Evolutionary conservation across 2,888 invertebrate genomes (phyloP), one percentile per base, ranked within the genome.

Genomic region (Acanthosepion esculentum): DNA sequence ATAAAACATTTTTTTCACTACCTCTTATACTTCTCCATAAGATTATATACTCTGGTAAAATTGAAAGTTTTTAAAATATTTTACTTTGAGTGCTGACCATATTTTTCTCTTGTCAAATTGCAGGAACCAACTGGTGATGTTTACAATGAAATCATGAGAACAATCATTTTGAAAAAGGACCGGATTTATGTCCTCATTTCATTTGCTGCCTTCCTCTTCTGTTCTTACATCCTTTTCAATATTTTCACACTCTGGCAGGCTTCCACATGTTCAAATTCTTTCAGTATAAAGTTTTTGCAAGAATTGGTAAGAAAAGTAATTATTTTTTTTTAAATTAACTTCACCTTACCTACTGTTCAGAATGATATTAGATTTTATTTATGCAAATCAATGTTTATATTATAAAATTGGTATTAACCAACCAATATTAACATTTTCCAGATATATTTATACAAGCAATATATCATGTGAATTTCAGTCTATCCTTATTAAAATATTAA

Each of bases 81-180:
- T n/a, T 33, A n/a, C 10, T 15, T 1, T 78, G 4, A 15, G 12
- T 78, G 18, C 10, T n/a, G 33, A 78, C n/a, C 15, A 78, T 78
- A 78, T 78, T 78, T 78, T 78, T 78, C 12, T 78, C n/a, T 78
- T 78, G 10, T 78, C 6, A 78, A 12, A 78, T 78, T 78, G 8
- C 78, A 78, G 78, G 78, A 78, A 78, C n/a, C 78, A 10, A 10
- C 15, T n/a, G 7, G n/a, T 29, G n/a, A 78, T 78, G n/a, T 78
- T n/a, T n/a, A 78, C 78, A n/a, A n/a, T 78, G 78, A 78, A 78
- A 78, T 78, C 78, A 78, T 78, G 78, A 78, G 78, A n/a, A n/a
- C 78, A 12, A 93, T 93, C 10, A 48, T 12, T 18, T 93, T 93
- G 50, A 93, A 93, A 26, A 50, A 50, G 48, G 93, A 53, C 48